phyloP scores from a whole-genome alignment of 2,888 invertebrate genomes.

The Conomelus anceps region DNA sequence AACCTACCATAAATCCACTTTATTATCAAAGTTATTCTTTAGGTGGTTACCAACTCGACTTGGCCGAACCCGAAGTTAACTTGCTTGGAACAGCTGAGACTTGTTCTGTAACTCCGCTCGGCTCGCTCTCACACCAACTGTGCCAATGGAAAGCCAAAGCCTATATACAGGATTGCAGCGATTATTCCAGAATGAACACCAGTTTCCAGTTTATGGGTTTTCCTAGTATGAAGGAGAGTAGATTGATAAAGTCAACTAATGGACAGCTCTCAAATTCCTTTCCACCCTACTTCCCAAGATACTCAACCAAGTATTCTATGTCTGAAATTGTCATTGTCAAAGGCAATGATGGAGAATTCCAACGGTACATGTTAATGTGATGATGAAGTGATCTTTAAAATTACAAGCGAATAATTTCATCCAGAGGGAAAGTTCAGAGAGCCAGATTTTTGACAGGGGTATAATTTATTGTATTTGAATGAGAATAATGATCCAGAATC shows the following conservation, averaged over 20 bases:
- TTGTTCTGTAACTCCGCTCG: background rate
- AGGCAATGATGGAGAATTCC: too few species aligned
- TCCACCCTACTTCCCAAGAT: background rate
- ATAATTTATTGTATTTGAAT: too few species aligned
- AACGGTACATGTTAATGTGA: too few species aligned
- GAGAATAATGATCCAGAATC: too few species aligned
- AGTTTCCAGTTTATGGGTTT: background rate
- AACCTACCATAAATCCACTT: constrained; percentile 8
- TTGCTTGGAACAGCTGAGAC: background rate
- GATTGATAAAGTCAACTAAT: background rate
- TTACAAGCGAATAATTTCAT: too few species aligned
- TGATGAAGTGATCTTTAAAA: too few species aligned
- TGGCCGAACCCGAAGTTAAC: background rate
- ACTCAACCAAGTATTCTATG: background rate
- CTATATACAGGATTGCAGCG: background rate
- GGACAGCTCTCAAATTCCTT: background rate
- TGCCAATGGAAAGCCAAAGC: background rate
- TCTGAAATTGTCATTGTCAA: too few species aligned
- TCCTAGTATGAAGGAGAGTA: background rate
- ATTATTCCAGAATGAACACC: background rate
- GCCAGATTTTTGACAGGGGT: too few species aligned
- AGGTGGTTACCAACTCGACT: background rate
- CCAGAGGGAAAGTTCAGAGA: too few species aligned
- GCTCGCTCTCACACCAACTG: background rate
- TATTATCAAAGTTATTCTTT: constrained; percentile 8